phyloP scores from a whole-genome alignment of 2,888 invertebrate genomes.

The Embidobia sp. region DNA sequence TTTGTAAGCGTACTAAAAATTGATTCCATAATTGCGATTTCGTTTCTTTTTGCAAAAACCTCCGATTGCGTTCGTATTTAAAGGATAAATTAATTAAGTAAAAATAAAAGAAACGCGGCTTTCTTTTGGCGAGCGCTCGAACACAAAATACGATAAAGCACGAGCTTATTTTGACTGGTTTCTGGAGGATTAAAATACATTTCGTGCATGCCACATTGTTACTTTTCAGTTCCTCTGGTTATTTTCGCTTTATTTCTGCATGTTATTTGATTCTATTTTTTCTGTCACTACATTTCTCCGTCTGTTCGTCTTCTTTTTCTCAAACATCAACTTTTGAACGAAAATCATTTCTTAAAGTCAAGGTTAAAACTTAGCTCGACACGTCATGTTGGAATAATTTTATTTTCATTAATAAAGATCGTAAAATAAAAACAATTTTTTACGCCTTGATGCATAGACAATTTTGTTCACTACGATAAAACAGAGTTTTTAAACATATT shows the following conservation, averaged over 20 bases:
- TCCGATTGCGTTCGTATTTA: constrained; percentile 12
- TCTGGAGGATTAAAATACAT: constrained; percentile 41
- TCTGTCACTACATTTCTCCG: too few species aligned
- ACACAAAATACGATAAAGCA: constrained; percentile 29
- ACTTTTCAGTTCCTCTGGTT: neutral
- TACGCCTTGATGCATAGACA: neutral
- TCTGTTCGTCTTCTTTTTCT: neutral
- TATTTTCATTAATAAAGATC: constrained; percentile 43
- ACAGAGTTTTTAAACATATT: too few species aligned
- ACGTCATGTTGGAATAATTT: constrained; percentile 34
- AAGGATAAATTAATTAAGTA: constrained; percentile 28
- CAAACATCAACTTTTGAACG: neutral
- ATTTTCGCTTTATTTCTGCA: too few species aligned
- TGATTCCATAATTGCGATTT: too few species aligned
- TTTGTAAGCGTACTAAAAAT: too few species aligned
- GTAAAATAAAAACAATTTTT: constrained; percentile 22
- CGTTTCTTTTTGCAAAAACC: neutral
- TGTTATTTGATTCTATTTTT: constrained; percentile 1
- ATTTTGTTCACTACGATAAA: constrained; percentile 13
- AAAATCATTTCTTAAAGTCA: constrained; percentile 31
- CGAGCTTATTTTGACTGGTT: constrained; percentile 34
- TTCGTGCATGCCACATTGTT: neutral
- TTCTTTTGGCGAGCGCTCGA: constrained; percentile 23
- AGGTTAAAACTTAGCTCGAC: constrained; percentile 19
- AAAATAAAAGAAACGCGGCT: constrained; percentile 20